Conservation (phyloP, 2,113 vertebrate species). For the Dinomys branickii region DNA sequence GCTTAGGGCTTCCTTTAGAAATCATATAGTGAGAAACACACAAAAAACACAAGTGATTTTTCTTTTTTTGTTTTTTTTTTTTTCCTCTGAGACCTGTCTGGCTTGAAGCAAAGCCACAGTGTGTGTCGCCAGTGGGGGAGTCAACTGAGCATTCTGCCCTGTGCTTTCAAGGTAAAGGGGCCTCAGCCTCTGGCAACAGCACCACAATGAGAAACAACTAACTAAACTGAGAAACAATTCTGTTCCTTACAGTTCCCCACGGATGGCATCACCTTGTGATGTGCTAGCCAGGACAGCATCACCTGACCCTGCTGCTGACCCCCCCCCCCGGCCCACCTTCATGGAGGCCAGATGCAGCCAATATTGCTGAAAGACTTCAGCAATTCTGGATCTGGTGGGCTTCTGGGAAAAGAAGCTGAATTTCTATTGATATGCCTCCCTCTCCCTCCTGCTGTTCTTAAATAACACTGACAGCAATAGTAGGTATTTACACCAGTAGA, state of each 20-base stretch:
- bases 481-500: conserved; percentile 66
- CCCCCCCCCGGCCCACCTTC: background rate
- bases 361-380: conserved; percentile 19
- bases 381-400: conserved; percentile 3
- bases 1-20: conserved; percentile 15
- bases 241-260: background rate
- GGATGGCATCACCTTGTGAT: too few species aligned
- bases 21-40: background rate
- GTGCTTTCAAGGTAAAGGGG: background rate
- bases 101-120: conserved; percentile 5
- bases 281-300: background rate
- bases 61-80: background rate
- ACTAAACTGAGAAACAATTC: background rate
- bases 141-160: background rate
- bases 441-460: conserved; percentile 70
- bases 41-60: background rate
- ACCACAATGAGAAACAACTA: conserved; percentile 26
- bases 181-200: background rate
- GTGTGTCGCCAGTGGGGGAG: background rate
- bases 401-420: conserved; percentile 65
- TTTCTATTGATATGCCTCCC: conserved; percentile 65
- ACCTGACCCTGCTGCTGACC: background rate
- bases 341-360: conserved; percentile 35
- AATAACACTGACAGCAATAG: conserved; percentile 73
- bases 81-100: background rate